Evolutionary conservation across 92 coral and sea anemone species (phyloP).

Genomic region (Anthopleura xanthogrammica): DNA sequence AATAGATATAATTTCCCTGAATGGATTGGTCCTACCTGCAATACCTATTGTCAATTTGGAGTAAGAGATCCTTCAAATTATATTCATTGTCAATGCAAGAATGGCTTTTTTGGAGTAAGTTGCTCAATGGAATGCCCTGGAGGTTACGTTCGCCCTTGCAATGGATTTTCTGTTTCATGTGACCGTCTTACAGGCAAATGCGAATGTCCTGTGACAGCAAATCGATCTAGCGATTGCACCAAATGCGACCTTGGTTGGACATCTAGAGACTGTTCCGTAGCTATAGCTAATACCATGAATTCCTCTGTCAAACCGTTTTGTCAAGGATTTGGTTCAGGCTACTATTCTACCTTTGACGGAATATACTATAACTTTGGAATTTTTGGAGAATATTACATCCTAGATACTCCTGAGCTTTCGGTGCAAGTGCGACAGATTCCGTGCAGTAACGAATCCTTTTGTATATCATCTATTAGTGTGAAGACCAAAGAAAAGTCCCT

Average conservation of each 20-base stretch:
- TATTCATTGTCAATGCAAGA: conserved; percentile 58
- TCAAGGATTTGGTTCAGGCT: conserved; percentile 83
- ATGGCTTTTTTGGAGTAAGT: conserved; percentile 76
- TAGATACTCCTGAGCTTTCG: conserved; percentile 55
- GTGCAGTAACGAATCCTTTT: conserved; percentile 73
- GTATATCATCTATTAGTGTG: conserved; percentile 79
- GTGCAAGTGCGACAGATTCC: conserved; percentile 93
- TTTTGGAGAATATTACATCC: conserved; percentile 73
- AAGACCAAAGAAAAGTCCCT: conserved; percentile 55
- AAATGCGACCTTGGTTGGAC: conserved; percentile 80
- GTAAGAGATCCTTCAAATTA: conserved; percentile 3
- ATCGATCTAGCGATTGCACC: conserved; percentile 63
- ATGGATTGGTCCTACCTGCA: conserved; percentile 72
- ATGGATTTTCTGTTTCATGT: conserved; percentile 62
- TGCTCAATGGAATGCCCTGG: conserved; percentile 89
- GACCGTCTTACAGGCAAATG: conserved; percentile 64
- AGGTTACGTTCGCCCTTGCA: conserved; percentile 70
- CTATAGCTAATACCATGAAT: conserved; percentile 29
- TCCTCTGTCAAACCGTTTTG: conserved; percentile 50
- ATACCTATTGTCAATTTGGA: conserved; percentile 67
- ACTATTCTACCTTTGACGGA: conserved; percentile 92
- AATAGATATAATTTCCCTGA: conserved; percentile 60
- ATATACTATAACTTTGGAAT: conserved; percentile 76
- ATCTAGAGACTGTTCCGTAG: conserved; percentile 79
- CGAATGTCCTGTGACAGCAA: conserved; percentile 74